phyloP scores from a whole-genome alignment of 2,888 invertebrate genomes.

The Oscheius sp. region DNA sequence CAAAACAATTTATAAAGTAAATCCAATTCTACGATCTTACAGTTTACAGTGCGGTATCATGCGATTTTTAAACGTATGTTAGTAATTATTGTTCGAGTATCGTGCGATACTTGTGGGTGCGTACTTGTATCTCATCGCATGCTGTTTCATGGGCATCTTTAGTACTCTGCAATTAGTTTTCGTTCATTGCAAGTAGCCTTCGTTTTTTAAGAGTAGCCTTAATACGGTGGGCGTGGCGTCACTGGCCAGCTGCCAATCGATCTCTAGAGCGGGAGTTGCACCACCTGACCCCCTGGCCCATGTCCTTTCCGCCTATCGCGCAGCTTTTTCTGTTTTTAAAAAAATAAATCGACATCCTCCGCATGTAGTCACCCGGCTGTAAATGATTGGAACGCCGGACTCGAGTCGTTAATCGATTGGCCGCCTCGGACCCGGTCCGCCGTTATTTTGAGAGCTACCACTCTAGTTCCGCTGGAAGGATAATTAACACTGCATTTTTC shows the following conservation, averaged over 20 bases:
- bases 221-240: slow-evolving; percentile 27
- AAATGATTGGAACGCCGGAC: slow-evolving; percentile 21
- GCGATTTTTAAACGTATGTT: too few relatives aligned
- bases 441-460: slow-evolving; percentile 5
- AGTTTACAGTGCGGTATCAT: too few relatives aligned
- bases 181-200: neutral
- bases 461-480: neutral
- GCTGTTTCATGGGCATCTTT: neutral
- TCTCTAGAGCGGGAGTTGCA: slow-evolving; percentile 20
- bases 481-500: slow-evolving; percentile 21
- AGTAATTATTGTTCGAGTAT: too few relatives aligned
- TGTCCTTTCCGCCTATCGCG: slow-evolving; percentile 25
- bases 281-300: slow-evolving; percentile 22
- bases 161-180: neutral
- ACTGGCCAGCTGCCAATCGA: slow-evolving; percentile 36
- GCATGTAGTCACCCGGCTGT: neutral
- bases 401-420: slow-evolving; percentile 33
- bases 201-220: slow-evolving; percentile 17
- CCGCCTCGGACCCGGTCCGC: slow-evolving; percentile 12
- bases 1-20: too few relatives aligned
- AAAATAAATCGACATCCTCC: neutral
- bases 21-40: too few relatives aligned
- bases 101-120: too few relatives aligned
- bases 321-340: neutral
- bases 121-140: neutral